Evolutionary conservation across 1,140 invertebrate species (phyloP).

Genomic region (Thalassaphorura encarpata): DNA sequence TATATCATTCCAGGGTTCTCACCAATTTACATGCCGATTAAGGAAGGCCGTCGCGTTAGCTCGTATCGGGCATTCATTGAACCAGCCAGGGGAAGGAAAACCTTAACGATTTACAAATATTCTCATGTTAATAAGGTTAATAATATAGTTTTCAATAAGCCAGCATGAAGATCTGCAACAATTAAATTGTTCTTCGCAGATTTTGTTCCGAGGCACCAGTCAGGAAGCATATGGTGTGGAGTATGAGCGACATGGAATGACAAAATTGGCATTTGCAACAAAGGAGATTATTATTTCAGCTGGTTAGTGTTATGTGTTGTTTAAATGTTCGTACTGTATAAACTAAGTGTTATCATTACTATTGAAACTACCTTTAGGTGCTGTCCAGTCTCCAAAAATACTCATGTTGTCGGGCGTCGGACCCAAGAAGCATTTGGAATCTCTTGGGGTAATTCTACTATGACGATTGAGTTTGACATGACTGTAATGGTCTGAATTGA

Average conservation of each 20-base stretch:
- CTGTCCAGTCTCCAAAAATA: slow-evolving; percentile 36
- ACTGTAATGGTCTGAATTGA: neutral
- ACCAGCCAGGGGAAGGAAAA: slow-evolving; percentile 10
- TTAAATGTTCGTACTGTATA: no score
- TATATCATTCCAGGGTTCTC: neutral
- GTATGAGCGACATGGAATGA: slow-evolving; percentile 16
- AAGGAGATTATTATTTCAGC: slow-evolving; percentile 35
- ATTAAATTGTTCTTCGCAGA: neutral
- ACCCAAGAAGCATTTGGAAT: slow-evolving; percentile 38
- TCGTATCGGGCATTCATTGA: slow-evolving; percentile 23
- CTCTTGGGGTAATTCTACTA: slow-evolving; percentile 28
- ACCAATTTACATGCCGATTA: neutral
- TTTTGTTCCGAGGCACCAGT: slow-evolving; percentile 2
- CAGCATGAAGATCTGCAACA: neutral
- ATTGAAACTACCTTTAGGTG: no score
- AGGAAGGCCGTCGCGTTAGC: slow-evolving; percentile 16
- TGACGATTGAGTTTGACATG: no score
- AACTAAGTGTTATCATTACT: no score
- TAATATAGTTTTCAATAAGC: neutral
- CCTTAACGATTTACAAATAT: slow-evolving; percentile 23
- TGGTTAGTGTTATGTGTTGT: no score
- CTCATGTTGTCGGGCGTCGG: slow-evolving; percentile 46
- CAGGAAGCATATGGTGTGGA: slow-evolving; percentile 21
- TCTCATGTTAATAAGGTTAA: slow-evolving; percentile 16
- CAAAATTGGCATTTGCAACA: slow-evolving; percentile 11